Percentiles rank a stretch among this genome's conserved stretches.
Conservation (phyloP, 2,888 invertebrate genomes). For the Clistopyga incitator region DNA sequence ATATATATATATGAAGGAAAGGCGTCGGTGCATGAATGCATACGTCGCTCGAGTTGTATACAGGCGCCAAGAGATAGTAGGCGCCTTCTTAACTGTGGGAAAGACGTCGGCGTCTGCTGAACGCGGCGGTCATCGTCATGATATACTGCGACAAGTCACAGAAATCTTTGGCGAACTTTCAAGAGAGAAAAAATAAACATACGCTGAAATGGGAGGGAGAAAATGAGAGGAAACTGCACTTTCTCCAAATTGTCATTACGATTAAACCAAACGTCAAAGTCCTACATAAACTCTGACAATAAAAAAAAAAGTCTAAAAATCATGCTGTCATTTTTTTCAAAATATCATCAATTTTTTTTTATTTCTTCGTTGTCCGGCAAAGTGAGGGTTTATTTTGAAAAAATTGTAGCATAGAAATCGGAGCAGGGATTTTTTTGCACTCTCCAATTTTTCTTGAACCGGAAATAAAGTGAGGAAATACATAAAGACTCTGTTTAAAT, state of each 20-base stretch:
- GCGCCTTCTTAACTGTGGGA: constrained; percentile 82
- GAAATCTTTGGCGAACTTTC: constrained; percentile 59
- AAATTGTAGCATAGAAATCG: too few species aligned
- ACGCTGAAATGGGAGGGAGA: background rate
- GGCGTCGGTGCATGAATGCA: constrained; percentile 72
- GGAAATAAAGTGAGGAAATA: too few species aligned
- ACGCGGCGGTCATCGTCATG: constrained; percentile 66
- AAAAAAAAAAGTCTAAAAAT: background rate
- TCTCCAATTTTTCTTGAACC: too few species aligned
- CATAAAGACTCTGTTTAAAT: too few species aligned
- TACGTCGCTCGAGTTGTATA: constrained; percentile 64
- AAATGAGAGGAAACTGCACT: constrained; percentile 12
- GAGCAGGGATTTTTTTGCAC: too few species aligned
- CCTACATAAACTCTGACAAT: background rate
- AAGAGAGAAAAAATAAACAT: constrained; percentile 40
- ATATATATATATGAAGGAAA: constrained; percentile 39
- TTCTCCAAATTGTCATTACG: constrained; percentile 6
- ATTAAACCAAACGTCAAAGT: background rate
- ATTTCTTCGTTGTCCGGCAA: too few species aligned
- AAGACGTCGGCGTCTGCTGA: constrained; percentile 77
- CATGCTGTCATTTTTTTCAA: too few species aligned
- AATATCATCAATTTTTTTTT: too few species aligned
- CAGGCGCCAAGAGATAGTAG: constrained; percentile 80
- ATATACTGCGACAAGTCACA: constrained; percentile 61
- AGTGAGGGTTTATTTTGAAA: too few species aligned